These are phyloP conservation scores for Ardeotis arabs DNA, from an alignment of 2,113 vertebrate species.

Conservation along the genomic window DNA sequence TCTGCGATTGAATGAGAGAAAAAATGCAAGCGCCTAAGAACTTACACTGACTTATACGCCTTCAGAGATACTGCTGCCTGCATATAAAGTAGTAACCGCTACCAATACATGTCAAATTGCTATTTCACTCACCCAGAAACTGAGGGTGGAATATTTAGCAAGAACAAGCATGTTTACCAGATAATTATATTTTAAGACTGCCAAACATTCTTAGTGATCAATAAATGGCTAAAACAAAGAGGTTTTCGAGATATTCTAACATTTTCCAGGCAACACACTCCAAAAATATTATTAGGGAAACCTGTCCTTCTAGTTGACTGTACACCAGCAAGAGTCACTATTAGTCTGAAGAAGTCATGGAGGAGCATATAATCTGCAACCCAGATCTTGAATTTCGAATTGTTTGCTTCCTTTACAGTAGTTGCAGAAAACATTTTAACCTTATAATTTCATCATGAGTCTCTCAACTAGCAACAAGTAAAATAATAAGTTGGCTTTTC, in stretches of 20 bases:
- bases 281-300: slow-evolving; percentile 1
- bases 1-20: slow-evolving; percentile 65
- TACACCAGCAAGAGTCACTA: slow-evolving; percentile 27
- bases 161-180: background rate
- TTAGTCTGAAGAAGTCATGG: slow-evolving; percentile 41
- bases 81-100: background rate
- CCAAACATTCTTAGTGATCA: background rate
- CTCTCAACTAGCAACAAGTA: slow-evolving; percentile 18
- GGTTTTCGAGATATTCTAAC: background rate
- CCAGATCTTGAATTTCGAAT: slow-evolving; percentile 42
- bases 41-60: background rate
- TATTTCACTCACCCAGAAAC: background rate
- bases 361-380: slow-evolving; percentile 48
- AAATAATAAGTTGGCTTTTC: slow-evolving; percentile 60
- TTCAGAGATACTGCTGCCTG: background rate
- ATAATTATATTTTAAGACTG: background rate
- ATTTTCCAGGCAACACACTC: background rate
- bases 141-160: background rate
- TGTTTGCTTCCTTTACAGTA: slow-evolving; percentile 60
- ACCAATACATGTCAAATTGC: background rate
- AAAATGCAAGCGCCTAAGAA: background rate
- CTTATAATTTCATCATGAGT: slow-evolving; percentile 65
- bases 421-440: slow-evolving; percentile 49
- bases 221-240: background rate
- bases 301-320: slow-evolving; percentile 43